phyloP scores from a whole-genome alignment of 2,888 invertebrate species.

The Galeruca laticollis region DNA sequence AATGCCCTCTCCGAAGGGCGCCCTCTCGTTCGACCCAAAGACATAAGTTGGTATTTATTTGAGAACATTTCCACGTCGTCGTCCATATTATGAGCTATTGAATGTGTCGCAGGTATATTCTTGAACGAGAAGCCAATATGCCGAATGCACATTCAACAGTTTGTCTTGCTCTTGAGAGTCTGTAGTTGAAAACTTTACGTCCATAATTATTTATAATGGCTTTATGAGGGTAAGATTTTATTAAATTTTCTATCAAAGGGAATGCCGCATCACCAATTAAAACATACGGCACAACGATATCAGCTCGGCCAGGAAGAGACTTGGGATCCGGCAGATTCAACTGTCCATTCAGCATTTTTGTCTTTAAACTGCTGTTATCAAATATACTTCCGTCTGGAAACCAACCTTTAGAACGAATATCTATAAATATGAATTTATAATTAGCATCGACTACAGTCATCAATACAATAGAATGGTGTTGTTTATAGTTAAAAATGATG shows the following conservation, averaged over 20 bases:
- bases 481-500: slow-evolving; percentile 18
- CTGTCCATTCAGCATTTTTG: slow-evolving; percentile 21
- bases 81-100: too few relatives aligned
- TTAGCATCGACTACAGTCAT: slow-evolving; percentile 30
- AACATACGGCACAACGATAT: slow-evolving; percentile 33
- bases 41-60: slow-evolving; percentile 10
- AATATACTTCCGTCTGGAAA: too few relatives aligned
- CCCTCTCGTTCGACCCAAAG: slow-evolving; percentile 52
- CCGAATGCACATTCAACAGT: too few relatives aligned
- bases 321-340: slow-evolving; percentile 22
- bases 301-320: slow-evolving; percentile 19
- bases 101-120: slow-evolving; percentile 19
- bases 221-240: slow-evolving; percentile 31
- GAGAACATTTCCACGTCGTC: slow-evolving; percentile 20
- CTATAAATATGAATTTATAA: slow-evolving; percentile 15
- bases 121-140: slow-evolving; percentile 25
- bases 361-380: slow-evolving; percentile 19
- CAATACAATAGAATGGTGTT: slow-evolving; percentile 22
- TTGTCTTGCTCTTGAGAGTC: slow-evolving; percentile 32
- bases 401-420: slow-evolving; percentile 11
- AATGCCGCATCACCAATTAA: slow-evolving; percentile 41
- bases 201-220: slow-evolving; percentile 13
- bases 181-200: slow-evolving; percentile 34
- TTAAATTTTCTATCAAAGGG: slow-evolving; percentile 54
- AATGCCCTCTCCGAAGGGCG: slow-evolving; percentile 51